Percentiles rank a stretch among this genome's conserved stretches.
phyloP scores from a whole-genome alignment of 1,140 invertebrate genomes.

The Drosophila equinoxialis region DNA sequence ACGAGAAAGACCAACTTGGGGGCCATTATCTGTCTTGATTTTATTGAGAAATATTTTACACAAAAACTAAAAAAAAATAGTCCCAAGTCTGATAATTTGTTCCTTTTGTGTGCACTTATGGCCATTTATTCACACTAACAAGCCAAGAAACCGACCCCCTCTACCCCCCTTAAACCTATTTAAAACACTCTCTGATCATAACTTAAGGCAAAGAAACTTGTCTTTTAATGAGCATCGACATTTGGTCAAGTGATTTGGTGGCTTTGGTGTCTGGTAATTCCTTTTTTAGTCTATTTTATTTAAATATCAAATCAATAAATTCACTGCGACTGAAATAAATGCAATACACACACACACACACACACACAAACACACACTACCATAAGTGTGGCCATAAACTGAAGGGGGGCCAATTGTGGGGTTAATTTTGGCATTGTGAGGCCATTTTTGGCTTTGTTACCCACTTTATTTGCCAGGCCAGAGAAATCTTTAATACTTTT shows the following conservation, averaged over 20 bases:
- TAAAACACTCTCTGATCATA: constrained; percentile 43
- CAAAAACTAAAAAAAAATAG: too few relatives aligned
- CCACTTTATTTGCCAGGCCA: constrained; percentile 44
- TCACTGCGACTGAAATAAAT: constrained; percentile 40
- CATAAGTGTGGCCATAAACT: constrained; percentile 54
- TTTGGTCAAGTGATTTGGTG: constrained; percentile 49
- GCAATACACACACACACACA: constrained; percentile 33
- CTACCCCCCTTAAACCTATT: too few relatives aligned
- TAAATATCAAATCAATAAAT: constrained; percentile 67
- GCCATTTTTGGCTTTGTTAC: constrained; percentile 48
- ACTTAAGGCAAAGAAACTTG: constrained; percentile 54
- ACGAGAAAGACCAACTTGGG: too few relatives aligned
- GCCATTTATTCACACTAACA: constrained; percentile 27
- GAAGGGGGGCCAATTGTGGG: constrained; percentile 46
- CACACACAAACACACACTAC: constrained; percentile 10
- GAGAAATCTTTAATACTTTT: constrained; percentile 33
- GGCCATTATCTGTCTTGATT: too few relatives aligned
- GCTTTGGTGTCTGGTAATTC: constrained; percentile 27
- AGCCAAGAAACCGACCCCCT: constrained; percentile 1
- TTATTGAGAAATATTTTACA: too few relatives aligned
- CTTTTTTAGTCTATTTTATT: constrained; percentile 74
- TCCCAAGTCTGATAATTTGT: neutral
- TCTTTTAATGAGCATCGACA: constrained; percentile 60
- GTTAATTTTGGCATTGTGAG: constrained; percentile 72
- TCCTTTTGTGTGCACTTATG: neutral